Evolutionary conservation across 1,140 invertebrate genomes (phyloP), one percentile per base, ranked within the genome.

Genomic region (Dufourea novaeangliae): DNA sequence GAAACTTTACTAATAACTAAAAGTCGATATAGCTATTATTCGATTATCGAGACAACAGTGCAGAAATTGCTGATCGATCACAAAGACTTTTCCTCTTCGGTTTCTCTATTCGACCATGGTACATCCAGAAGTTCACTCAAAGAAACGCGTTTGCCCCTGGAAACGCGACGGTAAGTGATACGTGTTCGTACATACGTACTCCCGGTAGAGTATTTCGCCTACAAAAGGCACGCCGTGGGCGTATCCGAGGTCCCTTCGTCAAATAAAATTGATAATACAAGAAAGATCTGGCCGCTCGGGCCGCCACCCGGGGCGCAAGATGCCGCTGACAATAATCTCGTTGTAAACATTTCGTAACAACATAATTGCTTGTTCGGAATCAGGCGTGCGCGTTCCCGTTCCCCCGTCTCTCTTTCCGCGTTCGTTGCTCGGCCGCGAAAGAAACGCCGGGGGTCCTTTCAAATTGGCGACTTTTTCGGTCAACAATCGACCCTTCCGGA

Each of bases 401-500:
- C 32, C 39, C 27, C 20, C 20, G 2, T 77, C 64, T 62, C 50
- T 72, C 66, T 78, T 56, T n/a, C n/a, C n/a, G n/a, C n/a, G 41
- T 59, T 75, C 75, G 59, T 83, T 27, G 37, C 46, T 46, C 68
- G 44, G 86, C 54, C 80, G 81, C 86, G 84, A 85, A 87, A 90
- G 87, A 86, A 90, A 34, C 88, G 90, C 92, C 90, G 82, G 89
- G 89, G 91, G 91, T 91, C 87, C 87, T 92, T 92, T 92, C 92
- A 92, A 92, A 92, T 92, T 92, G 92, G 92, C 91, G 92, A 92
- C 91, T 92, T 92, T 85, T 92, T 92, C 90, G 92, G 92, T 92
- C 92, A 92, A 93, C 92, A 91, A 92, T 92, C 91, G 92, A 92
- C 92, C 91, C 91, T 92, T 92, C 90, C 91, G 91, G 89, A 90